Base-by-base conservation (phyloP, 1,140 invertebrate genomes). In the Asobara japonica region DNA sequence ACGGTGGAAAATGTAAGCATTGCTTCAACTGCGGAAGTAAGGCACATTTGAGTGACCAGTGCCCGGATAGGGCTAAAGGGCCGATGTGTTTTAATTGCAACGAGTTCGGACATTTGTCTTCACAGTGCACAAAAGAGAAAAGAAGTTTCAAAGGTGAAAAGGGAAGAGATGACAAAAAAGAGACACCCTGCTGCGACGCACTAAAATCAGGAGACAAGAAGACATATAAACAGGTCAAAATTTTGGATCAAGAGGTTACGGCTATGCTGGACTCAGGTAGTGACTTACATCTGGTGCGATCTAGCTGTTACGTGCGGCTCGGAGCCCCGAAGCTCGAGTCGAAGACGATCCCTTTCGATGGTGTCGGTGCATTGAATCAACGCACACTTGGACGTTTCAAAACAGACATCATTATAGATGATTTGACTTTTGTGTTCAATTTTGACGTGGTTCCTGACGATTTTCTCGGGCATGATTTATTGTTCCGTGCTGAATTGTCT, bases 221-320 rank as follows among this genome's bases (percentile, higher is more conserved):
- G 31, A 36, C 31, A 6, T 36, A 36, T 36, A 36, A 36, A 36
- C 31, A 36, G 31, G 31, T 36, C 31, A 36, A 36, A 36, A 36
- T 36, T 6, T 36, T 36, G 31, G 31, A 36, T 11, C 31, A 36
- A 36, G 5, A 36, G 31, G 5, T 36, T 36, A 36, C 31, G 5
- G 31, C 31, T 36, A 11, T 71, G n/a, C 18, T 71, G 7, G 70
- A 71, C 20, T 51, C 70, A 22, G 70, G 70, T 11, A 71, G 70
- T n/a, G 38, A 71, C 22, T n/a, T 71, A 11, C 56, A 61, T 13
- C 38, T 71, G 18, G 65, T 71, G n/a, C 16, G 69, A 16, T 18
- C 22, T 13, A 62, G 41, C 13, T 25, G 61, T 29, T 65, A 71
- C 20, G 30, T 38, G 48, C 65, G 16, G 36, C 38, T 72, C 13